phyloP scores from a whole-genome alignment of 64 coral and sea anemone genomes.

The Montipora sp. region DNA sequence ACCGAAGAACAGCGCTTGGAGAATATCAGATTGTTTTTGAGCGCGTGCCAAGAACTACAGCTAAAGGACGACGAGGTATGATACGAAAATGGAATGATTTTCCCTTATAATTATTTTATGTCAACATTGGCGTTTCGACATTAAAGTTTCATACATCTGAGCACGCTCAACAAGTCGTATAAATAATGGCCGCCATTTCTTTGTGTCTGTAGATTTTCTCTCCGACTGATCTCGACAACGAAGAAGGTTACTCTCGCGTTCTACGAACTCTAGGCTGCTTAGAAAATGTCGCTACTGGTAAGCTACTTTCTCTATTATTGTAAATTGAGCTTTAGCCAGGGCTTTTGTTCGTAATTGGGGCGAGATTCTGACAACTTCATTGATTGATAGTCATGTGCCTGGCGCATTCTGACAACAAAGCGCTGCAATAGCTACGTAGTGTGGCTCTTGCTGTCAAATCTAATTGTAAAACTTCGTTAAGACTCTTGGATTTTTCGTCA shows the following conservation, averaged over 20 bases:
- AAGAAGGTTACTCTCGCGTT: constrained; percentile 38
- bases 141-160: constrained; percentile 84
- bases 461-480: neutral
- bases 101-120: constrained; percentile 66
- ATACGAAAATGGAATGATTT: constrained; percentile 45
- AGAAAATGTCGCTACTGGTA: constrained; percentile 69
- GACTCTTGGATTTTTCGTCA: neutral
- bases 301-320: constrained; percentile 19
- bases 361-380: constrained; percentile 37
- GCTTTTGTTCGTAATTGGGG: neutral
- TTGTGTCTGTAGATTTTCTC: constrained; percentile 48
- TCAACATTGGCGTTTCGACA: constrained; percentile 57
- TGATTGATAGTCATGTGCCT: constrained; percentile 47
- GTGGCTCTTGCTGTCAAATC: neutral
- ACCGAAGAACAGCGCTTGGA: constrained; percentile 31
- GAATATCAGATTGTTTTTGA: constrained; percentile 57
- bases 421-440: neutral
- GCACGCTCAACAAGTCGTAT: constrained; percentile 58
- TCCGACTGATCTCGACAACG: constrained; percentile 44
- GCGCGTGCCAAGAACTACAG: constrained; percentile 67
- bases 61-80: constrained; percentile 69
- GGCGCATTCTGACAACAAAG: neutral
- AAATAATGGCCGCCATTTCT: constrained; percentile 57
- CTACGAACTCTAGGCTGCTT: constrained; percentile 55
- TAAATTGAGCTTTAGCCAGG: constrained; percentile 21